phyloP scores from a whole-genome alignment of 2,797 vertebrate genomes.

The Bradypodion ventrale region DNA sequence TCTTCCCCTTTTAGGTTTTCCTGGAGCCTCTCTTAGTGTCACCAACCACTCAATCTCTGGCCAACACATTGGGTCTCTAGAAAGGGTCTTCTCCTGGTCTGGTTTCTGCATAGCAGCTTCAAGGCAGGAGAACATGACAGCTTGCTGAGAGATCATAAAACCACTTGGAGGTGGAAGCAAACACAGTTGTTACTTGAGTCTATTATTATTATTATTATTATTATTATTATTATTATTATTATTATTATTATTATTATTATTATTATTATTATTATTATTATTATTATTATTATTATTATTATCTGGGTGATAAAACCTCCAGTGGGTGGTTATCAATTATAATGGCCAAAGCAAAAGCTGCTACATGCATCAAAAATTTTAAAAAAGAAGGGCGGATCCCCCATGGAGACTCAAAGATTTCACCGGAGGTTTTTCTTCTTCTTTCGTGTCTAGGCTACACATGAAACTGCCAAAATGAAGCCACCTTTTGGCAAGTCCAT shows the following conservation, averaged over 20 bases:
- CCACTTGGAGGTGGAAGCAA: constrained; percentile 21
- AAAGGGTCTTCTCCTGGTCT: too few relatives aligned
- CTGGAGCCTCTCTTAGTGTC: too few relatives aligned
- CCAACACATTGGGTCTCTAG: too few relatives aligned
- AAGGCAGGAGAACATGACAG: constrained; percentile 16
- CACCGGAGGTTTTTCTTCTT: too few relatives aligned
- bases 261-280: constrained; percentile 59
- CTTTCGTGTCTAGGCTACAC: too few relatives aligned
- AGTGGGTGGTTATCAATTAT: constrained; percentile 48
- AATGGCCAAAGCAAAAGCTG: constrained; percentile 28
- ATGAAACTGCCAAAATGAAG: too few relatives aligned
- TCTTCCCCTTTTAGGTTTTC: too few relatives aligned
- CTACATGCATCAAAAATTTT: constrained; percentile 13
- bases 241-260: constrained; percentile 60
- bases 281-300: constrained; percentile 59
- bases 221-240: constrained; percentile 59
- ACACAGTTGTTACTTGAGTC: constrained; percentile 30
- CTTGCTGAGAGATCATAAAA: constrained; percentile 9
- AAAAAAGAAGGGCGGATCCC: too few relatives aligned
- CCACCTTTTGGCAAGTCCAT: too few relatives aligned
- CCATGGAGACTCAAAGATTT: too few relatives aligned
- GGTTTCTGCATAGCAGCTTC: background rate
- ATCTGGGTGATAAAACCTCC: constrained; percentile 51
- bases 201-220: constrained; percentile 54
- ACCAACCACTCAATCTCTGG: too few relatives aligned